Percentiles rank a stretch among this genome's conserved stretches.
These are phyloP conservation scores for Aramus guarauna DNA, from an alignment of 2,113 vertebrate genomes.

Conservation along the genomic window DNA sequence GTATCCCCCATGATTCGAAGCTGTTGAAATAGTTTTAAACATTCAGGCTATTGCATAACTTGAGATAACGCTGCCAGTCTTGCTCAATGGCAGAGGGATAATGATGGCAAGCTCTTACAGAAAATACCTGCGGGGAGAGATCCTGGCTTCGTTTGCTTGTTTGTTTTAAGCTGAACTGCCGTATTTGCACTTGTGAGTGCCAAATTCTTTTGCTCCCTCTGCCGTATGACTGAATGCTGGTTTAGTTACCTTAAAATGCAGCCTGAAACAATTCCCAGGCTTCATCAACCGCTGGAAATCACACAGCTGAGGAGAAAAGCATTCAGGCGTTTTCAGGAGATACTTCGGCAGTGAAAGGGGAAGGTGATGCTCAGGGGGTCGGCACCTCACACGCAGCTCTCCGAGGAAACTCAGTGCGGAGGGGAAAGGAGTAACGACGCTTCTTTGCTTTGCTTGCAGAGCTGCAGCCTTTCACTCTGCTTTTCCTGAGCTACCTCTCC, in stretches of 20 bases:
- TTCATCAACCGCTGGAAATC: neutral
- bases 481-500: neutral
- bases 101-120: neutral
- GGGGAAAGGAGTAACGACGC: neutral
- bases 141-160: neutral
- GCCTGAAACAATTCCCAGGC: neutral
- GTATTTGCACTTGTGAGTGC: neutral
- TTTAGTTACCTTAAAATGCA: neutral
- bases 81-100: neutral
- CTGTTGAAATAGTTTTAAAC: neutral
- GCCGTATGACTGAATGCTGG: neutral
- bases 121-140: neutral
- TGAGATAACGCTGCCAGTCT: neutral
- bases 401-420: neutral
- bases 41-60: neutral
- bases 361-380: neutral
- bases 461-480: neutral
- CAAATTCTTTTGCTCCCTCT: neutral
- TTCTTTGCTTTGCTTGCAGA: neutral
- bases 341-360: neutral
- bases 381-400: neutral
- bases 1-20: fast-evolving
- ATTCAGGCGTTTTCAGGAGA: neutral
- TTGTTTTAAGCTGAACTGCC: neutral
- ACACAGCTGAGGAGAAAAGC: neutral